These are phyloP conservation scores for Eidolon helvum DNA, from an alignment of 2,113 vertebrate genomes.

Conservation along the genomic window DNA sequence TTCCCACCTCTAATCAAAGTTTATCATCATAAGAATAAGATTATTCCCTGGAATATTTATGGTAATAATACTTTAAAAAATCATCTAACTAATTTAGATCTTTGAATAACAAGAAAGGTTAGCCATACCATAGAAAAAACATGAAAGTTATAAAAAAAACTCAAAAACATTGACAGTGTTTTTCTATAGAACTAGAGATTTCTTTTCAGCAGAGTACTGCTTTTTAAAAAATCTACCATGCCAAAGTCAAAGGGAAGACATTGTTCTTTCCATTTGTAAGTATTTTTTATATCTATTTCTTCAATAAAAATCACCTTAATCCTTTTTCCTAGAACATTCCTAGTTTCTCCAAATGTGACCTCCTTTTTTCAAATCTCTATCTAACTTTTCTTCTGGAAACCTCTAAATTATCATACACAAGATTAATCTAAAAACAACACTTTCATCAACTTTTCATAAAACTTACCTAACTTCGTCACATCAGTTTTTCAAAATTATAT, in stretches of 20 bases:
- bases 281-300: neutral
- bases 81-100: neutral
- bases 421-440: neutral
- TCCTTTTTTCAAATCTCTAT: neutral
- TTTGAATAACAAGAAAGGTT: neutral
- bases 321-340: neutral
- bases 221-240: neutral
- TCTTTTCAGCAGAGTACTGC: neutral
- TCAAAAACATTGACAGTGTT: neutral
- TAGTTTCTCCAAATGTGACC: neutral
- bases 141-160: neutral
- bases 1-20: neutral
- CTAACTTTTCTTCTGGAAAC: neutral
- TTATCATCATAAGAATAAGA: conserved; percentile 19
- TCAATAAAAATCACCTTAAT: neutral
- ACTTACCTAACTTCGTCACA: neutral
- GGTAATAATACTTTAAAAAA: neutral
- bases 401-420: neutral
- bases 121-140: neutral
- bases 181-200: neutral
- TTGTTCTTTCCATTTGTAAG: neutral
- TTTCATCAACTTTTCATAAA: neutral
- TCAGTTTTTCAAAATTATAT: neutral
- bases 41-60: conserved; percentile 32
- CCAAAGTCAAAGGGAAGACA: neutral